Percentiles rank a stretch among this genome's conserved stretches.
phyloP scores from a whole-genome alignment of 2,113 vertebrate species.

The Heterochromis multidens region DNA sequence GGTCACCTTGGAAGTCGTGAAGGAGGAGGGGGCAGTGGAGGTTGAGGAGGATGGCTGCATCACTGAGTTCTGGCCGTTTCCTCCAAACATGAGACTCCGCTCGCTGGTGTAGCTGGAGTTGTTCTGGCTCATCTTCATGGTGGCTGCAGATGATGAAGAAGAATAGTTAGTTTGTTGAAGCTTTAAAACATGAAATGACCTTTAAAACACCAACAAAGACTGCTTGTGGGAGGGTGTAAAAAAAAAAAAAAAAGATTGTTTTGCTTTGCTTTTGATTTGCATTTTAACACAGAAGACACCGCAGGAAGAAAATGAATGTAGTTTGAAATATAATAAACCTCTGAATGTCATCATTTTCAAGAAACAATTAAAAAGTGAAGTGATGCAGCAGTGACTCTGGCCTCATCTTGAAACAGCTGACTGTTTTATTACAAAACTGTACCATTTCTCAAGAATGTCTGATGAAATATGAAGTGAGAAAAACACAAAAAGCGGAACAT shows the following conservation, averaged over 20 bases:
- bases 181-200: neutral
- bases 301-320: neutral
- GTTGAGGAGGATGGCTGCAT: neutral
- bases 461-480: neutral
- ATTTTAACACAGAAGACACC: neutral
- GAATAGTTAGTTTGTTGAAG: neutral
- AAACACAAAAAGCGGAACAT: neutral
- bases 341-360: too few relatives aligned
- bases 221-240: neutral
- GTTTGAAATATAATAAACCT: neutral
- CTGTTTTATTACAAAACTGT: neutral
- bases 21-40: neutral
- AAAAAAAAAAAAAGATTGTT: neutral
- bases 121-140: slow-evolving; percentile 51
- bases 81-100: slow-evolving; percentile 18
- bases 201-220: neutral
- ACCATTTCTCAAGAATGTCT: neutral
- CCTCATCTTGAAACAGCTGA: neutral
- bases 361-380: neutral
- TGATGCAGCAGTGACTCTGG: neutral
- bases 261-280: neutral
- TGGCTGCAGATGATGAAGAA: slow-evolving; percentile 56
- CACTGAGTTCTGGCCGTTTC: neutral
- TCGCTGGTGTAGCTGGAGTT: slow-evolving; percentile 28
- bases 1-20: neutral